Base-by-base conservation (phyloP, 1,140 invertebrate species). In the Pseudobourletiella spinata region DNA sequence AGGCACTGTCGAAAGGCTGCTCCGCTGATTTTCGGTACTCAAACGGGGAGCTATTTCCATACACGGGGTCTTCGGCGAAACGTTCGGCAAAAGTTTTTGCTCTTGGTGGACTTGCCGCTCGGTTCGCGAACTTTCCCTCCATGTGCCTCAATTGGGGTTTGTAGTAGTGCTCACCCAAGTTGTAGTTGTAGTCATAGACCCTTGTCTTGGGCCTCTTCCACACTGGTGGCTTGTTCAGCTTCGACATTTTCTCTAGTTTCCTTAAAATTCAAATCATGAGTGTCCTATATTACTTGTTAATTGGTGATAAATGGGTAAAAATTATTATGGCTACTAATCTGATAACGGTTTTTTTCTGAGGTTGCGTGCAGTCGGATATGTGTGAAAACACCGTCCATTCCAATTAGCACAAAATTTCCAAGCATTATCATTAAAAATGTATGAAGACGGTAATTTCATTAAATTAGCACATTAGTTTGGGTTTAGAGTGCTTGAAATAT, bases 131-230 rank as follows among this genome's bases (percentile, higher is more conserved):
- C 20, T 28, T 46, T 4, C 26, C 18, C 3, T 58, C 57, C 16
- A 59, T 20, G 57, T 64, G 52, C n/a, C 56, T 30, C 3, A 64
- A 42, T 16, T 59, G 63, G 25, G 63, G 63, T 39, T 59, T 54
- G 51, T 64, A 64, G 42, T 64, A 64, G 28, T 64, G 57, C 42
- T 59, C 57, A 14, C 63, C 63, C 14, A 52, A 42, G 20, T 61
- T 61, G 35, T 52, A 61, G 24, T 61, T 64, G 57, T 64, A 64
- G 39, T 64, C 63, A 22, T 64, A 64, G 1, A 57, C 57, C 11
- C 43, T 58, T 1, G 63, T 59, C 24, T 32, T 39, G 28, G 63
- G 63, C 18, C 51, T 58, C 18, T 30, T 51, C 63, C 63, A 64
- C 22, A 18, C 52, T 30, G 52, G 28, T 18, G 52, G 52, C 30